Evolutionary conservation across 1,140 invertebrate species (phyloP).

Genomic region (Tyrophagus putrescentiae): DNA sequence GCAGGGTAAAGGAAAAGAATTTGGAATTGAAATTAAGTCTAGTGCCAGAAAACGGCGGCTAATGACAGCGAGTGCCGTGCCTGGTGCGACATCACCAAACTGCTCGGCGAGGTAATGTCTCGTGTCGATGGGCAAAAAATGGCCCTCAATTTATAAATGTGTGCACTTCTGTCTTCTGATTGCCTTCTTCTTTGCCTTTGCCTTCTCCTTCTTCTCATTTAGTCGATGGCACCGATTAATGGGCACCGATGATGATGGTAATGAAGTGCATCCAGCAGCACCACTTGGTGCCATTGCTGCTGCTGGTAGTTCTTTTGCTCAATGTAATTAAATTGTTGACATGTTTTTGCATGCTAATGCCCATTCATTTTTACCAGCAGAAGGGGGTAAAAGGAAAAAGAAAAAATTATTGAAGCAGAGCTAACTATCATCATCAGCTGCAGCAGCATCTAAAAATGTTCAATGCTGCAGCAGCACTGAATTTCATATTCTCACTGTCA

Average conservation of each 20-base stretch:
- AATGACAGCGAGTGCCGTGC: neutral
- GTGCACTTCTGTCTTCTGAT: neutral
- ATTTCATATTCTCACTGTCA: no score
- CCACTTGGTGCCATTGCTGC: no score
- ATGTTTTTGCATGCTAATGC: slow-evolving; percentile 14
- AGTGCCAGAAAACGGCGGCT: no score
- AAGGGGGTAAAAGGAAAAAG: no score
- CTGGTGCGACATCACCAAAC: neutral
- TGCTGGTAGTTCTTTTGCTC: no score
- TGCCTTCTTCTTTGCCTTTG: neutral
- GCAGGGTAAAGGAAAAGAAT: neutral
- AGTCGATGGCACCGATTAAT: neutral
- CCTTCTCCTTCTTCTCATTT: neutral
- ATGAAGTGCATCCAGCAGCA: no score
- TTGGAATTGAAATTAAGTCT: slow-evolving; percentile 14
- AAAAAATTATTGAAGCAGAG: no score
- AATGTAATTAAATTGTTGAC: slow-evolving; percentile 9
- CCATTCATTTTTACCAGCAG: no score
- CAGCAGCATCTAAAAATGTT: no score
- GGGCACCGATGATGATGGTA: neutral
- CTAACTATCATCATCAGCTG: no score
- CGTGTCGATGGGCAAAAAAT: slow-evolving; percentile 4
- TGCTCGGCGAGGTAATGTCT: slow-evolving; percentile 6
- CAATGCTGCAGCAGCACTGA: no score
- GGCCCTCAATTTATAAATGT: no score